phyloP scores from a whole-genome alignment of 2,888 invertebrate genomes.

The Ariolimax columbianus region DNA sequence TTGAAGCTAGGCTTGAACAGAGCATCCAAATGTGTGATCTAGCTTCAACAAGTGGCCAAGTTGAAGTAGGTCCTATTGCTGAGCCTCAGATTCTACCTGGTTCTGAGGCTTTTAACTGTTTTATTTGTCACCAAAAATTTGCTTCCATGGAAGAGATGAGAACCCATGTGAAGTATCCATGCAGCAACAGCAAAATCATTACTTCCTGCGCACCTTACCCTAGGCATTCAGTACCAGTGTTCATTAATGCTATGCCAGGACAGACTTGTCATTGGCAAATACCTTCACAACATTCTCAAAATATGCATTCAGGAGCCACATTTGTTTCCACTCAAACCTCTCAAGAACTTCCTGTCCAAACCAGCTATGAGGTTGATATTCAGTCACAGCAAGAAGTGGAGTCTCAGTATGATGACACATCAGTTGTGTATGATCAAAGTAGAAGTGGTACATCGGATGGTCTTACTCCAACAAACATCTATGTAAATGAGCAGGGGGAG shows the following conservation, averaged over 20 bases:
- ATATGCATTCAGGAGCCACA: neutral
- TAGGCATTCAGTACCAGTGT: slow-evolving; percentile 43
- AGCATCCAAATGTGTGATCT: slow-evolving; percentile 48
- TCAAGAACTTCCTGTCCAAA: neutral
- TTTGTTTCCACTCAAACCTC: neutral
- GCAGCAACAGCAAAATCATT: slow-evolving; percentile 56
- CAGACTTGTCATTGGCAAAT: slow-evolving; percentile 18
- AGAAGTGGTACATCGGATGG: slow-evolving; percentile 9
- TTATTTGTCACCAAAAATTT: slow-evolving; percentile 66
- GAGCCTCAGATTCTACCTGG: neutral
- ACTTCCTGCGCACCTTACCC: slow-evolving; percentile 41
- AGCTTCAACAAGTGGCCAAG: neutral
- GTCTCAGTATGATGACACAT: slow-evolving; percentile 16
- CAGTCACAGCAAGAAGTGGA: slow-evolving; percentile 30
- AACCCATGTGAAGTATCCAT: slow-evolving; percentile 68
- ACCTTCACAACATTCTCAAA: neutral
- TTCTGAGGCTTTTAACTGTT: slow-evolving; percentile 53
- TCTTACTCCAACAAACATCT: slow-evolving; percentile 54
- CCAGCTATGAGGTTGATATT: slow-evolving; percentile 12
- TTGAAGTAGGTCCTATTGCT: neutral
- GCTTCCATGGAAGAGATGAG: slow-evolving; percentile 65
- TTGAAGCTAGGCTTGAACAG: slow-evolving; percentile 47
- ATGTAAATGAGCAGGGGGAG: slow-evolving; percentile 56
- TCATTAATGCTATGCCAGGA: slow-evolving; percentile 39
- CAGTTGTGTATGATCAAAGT: neutral